phyloP scores from a whole-genome alignment of 2,113 vertebrate species.

The Himantopus leucocephalus region DNA sequence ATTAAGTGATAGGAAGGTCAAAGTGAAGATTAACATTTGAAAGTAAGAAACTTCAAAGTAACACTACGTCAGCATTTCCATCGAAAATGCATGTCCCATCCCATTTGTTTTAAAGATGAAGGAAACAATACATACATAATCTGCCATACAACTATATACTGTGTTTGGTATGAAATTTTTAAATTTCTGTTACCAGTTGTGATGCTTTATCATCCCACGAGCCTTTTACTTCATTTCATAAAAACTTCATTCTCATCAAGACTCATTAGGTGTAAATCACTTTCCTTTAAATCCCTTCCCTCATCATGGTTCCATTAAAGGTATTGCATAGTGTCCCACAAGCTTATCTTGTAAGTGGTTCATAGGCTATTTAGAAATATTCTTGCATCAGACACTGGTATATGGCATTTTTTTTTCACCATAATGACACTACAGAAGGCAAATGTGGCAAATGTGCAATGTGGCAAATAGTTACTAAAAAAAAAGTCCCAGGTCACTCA shows the following conservation, averaged over 20 bases:
- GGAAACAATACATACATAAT: background rate
- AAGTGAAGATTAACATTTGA: background rate
- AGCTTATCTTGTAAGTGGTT: background rate
- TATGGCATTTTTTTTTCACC: background rate
- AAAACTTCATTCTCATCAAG: background rate
- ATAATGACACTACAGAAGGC: background rate
- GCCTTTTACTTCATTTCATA: background rate
- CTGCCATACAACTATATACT: background rate
- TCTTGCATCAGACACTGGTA: background rate
- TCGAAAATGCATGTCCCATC: background rate
- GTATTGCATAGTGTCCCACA: background rate
- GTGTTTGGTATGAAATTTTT: background rate
- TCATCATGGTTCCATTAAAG: background rate
- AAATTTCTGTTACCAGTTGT: background rate
- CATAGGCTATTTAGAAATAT: background rate
- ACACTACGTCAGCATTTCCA: background rate
- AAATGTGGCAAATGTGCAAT: background rate
- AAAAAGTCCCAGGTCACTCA: background rate
- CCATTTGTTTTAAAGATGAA: background rate
- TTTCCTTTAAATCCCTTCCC: background rate
- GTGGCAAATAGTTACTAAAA: background rate
- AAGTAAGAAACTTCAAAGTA: background rate
- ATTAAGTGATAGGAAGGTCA: background rate
- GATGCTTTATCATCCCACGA: background rate
- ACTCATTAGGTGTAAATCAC: background rate